Conservation (phyloP, 1,140 invertebrate genomes). For the Cydia fagiglandana region DNA sequence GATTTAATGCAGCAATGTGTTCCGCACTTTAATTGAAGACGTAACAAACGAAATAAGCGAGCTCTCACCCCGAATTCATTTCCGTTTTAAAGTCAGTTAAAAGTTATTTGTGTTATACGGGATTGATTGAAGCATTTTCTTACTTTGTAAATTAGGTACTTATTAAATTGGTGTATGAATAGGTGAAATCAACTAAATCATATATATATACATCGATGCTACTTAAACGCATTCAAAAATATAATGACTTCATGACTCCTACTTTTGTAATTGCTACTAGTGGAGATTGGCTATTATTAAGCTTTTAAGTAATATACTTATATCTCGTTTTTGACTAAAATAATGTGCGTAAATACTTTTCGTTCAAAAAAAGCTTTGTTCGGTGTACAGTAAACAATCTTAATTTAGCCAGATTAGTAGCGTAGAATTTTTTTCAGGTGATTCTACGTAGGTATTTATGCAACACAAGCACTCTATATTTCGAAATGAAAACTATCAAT, state of each 20-base stretch:
- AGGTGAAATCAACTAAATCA: not conserved
- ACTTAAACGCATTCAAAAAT: no score
- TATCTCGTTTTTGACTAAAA: no score
- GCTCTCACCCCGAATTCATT: slow-evolving; percentile 5
- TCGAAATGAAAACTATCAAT: not conserved
- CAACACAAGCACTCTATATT: not conserved
- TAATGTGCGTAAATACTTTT: no score
- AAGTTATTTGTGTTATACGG: not conserved
- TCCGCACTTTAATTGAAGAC: slow-evolving; percentile 7
- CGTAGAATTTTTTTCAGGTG: not conserved
- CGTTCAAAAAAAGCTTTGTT: no score
- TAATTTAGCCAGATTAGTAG: no score
- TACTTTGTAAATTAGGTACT: not conserved
- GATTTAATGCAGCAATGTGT: slow-evolving; percentile 20
- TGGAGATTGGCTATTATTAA: no score
- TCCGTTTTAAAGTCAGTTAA: not conserved
- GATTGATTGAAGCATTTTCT: not conserved
- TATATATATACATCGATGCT: no score
- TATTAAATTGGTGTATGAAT: not conserved
- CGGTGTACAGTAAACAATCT: no score
- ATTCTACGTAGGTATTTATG: not conserved
- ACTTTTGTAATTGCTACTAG: no score
- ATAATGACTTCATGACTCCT: no score
- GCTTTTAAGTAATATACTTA: no score
- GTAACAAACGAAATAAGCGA: not conserved